These are phyloP conservation scores for Antrozous pallidus DNA, from an alignment of 2,797 vertebrate genomes.

Conservation along the genomic window DNA sequence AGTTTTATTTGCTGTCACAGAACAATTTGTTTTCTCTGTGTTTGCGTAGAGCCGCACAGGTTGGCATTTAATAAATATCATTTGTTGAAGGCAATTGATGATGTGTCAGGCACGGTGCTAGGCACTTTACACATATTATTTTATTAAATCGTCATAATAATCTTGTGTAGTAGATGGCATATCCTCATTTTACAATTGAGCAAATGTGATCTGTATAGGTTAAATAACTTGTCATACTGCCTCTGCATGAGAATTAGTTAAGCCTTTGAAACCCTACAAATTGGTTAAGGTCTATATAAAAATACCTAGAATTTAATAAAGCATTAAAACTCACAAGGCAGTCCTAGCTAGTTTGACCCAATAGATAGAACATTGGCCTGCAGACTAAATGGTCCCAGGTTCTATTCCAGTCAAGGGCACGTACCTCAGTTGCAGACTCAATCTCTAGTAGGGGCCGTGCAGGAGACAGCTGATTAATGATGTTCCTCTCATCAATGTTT, in stretches of 20 bases:
- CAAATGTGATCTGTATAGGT: neutral
- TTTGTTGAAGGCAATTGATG: neutral
- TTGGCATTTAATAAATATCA: constrained; percentile 21
- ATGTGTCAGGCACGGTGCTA: neutral
- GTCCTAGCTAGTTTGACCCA: no score
- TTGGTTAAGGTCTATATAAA: neutral
- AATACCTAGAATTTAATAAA: constrained; percentile 11
- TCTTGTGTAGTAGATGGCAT: neutral
- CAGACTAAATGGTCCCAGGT: no score
- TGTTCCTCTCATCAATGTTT: no score
- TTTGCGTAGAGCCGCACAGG: constrained; percentile 24
- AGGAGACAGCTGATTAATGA: no score
- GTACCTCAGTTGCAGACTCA: no score
- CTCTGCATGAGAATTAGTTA: constrained; percentile 15
- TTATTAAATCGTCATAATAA: neutral
- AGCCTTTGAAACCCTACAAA: neutral
- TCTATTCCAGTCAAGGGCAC: no score
- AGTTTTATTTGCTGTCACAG: constrained; percentile 43
- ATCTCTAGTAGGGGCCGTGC: no score
- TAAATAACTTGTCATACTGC: neutral
- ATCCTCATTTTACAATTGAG: neutral
- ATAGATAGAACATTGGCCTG: no score
- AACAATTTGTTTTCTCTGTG: constrained; percentile 39
- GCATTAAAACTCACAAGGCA: neutral
- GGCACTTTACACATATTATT: neutral